Percentiles rank a stretch among this genome's conserved stretches.
phyloP scores from a whole-genome alignment of 2,797 vertebrate genomes.

The Acridotheres tristis region DNA sequence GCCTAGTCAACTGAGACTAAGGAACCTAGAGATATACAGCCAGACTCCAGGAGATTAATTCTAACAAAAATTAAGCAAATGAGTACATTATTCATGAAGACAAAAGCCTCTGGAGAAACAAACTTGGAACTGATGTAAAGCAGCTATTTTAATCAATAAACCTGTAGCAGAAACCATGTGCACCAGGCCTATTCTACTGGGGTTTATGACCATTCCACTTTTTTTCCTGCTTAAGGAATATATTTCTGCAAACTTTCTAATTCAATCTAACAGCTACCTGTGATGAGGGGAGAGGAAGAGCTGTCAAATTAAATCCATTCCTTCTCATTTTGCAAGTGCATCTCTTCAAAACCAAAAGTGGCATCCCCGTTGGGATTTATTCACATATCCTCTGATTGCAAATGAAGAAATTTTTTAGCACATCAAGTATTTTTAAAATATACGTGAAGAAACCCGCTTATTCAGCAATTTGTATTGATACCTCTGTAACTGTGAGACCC shows the following conservation, averaged over 20 bases:
- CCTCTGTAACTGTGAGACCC: not conserved
- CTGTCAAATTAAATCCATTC: not conserved
- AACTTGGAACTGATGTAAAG: slow-evolving; percentile 16
- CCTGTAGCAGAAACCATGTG: slow-evolving; percentile 31
- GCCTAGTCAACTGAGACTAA: not conserved
- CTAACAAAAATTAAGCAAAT: slow-evolving; percentile 10
- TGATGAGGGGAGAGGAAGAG: not conserved
- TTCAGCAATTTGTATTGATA: not conserved
- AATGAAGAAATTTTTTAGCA: not conserved
- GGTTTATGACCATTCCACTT: not conserved
- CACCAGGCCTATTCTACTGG: not conserved
- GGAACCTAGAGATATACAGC: not conserved
- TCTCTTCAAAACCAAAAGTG: not conserved
- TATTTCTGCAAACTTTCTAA: not conserved
- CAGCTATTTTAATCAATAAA: slow-evolving; percentile 64
- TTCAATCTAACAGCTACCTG: not conserved
- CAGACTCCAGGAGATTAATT: slow-evolving; percentile 36
- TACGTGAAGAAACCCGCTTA: not conserved
- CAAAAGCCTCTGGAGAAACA: slow-evolving; percentile 57
- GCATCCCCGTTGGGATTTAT: not conserved
- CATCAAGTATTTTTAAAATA: not conserved
- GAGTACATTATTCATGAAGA: slow-evolving; percentile 34
- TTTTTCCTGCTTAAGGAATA: not conserved
- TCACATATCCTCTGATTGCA: not conserved
- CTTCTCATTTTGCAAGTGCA: not conserved